These are phyloP conservation scores for Carpatolechia fugitivella DNA, from an alignment of 2,888 invertebrate genomes.

Conservation along the genomic window DNA sequence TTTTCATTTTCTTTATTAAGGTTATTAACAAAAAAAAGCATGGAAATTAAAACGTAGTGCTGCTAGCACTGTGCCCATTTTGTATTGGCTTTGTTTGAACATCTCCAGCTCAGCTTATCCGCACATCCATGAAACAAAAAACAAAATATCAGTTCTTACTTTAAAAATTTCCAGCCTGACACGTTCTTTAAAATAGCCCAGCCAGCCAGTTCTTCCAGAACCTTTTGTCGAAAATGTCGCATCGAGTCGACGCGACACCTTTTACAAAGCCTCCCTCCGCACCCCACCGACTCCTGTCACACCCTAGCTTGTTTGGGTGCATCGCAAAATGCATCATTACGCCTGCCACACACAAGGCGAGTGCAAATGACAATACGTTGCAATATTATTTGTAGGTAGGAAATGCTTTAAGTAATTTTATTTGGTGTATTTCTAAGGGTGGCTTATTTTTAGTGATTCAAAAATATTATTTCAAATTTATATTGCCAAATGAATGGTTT, in stretches of 20 bases:
- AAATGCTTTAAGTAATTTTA: not conserved
- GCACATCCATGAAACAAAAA: no score
- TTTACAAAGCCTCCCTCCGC: not conserved
- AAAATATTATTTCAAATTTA: no score
- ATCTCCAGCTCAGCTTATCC: no score
- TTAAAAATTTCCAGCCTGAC: no score
- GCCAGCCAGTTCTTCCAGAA: not conserved
- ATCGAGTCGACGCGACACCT: constrained; percentile 2
- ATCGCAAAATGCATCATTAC: constrained; percentile 56
- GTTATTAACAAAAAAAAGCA: no score
- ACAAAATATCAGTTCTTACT: no score
- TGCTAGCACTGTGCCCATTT: no score
- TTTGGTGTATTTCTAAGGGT: not conserved
- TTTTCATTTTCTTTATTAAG: no score
- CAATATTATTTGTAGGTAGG: not conserved
- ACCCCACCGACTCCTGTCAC: not conserved
- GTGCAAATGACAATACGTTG: constrained; percentile 32
- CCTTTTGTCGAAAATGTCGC: constrained; percentile 2
- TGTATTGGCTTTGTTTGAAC: no score
- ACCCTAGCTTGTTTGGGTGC: not conserved
- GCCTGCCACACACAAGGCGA: constrained; percentile 40
- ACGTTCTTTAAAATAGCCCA: constrained; percentile 15
- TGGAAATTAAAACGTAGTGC: no score
- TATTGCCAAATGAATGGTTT: no score
- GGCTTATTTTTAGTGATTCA: not conserved